Percentiles rank a stretch among this genome's conserved stretches.
Conservation (phyloP, 2,888 invertebrate species). For the Danaus chrysippus region DNA sequence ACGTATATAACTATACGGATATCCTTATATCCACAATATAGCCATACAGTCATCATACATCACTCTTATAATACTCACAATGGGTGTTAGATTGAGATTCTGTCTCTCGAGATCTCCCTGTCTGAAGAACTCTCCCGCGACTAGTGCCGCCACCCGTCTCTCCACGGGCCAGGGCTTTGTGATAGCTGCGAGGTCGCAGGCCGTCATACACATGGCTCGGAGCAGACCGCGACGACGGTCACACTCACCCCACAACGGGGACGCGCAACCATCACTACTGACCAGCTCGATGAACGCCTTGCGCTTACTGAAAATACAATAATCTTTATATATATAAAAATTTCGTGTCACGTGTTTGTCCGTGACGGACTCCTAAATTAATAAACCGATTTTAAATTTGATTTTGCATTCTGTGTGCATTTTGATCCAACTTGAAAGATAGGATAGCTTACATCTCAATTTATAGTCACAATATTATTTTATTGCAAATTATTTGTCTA, state of each 20-base stretch:
- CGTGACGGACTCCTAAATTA: no score
- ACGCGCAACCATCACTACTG: slow-evolving; percentile 53
- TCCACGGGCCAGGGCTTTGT: slow-evolving; percentile 97
- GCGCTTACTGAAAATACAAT: slow-evolving; percentile 89
- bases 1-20: no score
- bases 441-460: no score
- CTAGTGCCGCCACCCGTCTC: slow-evolving; percentile 93
- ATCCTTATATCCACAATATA: no score
- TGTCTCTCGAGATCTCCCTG: slow-evolving; percentile 95
- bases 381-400: no score
- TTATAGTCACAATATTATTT: no score
- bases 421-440: no score
- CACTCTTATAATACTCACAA: slow-evolving; percentile 83
- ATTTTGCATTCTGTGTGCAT: no score
- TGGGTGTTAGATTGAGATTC: slow-evolving; percentile 93
- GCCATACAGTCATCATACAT: no score
- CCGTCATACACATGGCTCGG: slow-evolving; percentile 96
- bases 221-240: slow-evolving; percentile 89
- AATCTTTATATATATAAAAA: no score
- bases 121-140: slow-evolving; percentile 95
- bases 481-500: no score
- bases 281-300: slow-evolving; percentile 90
- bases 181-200: slow-evolving; percentile 95
- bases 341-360: no score
- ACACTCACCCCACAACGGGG: slow-evolving; percentile 81